Base-by-base conservation (phyloP, 1,140 invertebrate genomes). In the Lasaia peninsularis region DNA sequence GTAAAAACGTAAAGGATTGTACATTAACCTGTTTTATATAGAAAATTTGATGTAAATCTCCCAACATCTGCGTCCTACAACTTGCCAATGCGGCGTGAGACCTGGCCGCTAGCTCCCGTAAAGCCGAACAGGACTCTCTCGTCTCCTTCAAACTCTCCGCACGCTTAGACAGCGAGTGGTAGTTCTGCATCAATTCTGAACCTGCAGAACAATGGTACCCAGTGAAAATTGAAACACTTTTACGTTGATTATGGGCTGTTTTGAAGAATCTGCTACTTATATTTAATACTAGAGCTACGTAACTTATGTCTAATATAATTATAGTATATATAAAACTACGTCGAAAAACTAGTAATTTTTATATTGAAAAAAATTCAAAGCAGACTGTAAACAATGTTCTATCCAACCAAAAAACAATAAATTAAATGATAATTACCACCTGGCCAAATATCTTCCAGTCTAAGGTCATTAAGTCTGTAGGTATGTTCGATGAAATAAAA, bases 161-260 rank as follows among this genome's bases (percentile, higher is more conserved):
- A 2, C 83, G 71, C 4, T 78, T 67, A 0, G 84, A 87, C 7
- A 90, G 58, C 0, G 75, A 67, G 68, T 90, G 87, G 51, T 84
- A 90, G 32, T 77, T 76, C 58, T 89, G 78, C 84, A 89, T 88
- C 9, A 90, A 52, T 58, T 89, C 88, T 49, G 78, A 75, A 21
- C 86, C 88, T 90, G 64, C 0, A 62, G 65, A 44, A 37, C 1
- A 52, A 52, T 21, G 32, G 28, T 40, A 44, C 12, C 5, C 14
- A 37, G 35, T 14, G 14, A 37, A 37, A 37, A 14, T 37, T 37
- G 35, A 28, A 28, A 28, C 8, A 28, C 8, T 5, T 28, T 28
- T 28, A 28, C 24, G 24, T 28, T 2, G 8, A 7, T 37, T 37
- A 14, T 14, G 12, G 12, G 8, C 9, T 34, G 1, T 34, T 34